Evolutionary conservation across 1,140 invertebrate species (phyloP), one percentile per base, ranked within the genome.

Genomic region (Pachypsylla venusta): DNA sequence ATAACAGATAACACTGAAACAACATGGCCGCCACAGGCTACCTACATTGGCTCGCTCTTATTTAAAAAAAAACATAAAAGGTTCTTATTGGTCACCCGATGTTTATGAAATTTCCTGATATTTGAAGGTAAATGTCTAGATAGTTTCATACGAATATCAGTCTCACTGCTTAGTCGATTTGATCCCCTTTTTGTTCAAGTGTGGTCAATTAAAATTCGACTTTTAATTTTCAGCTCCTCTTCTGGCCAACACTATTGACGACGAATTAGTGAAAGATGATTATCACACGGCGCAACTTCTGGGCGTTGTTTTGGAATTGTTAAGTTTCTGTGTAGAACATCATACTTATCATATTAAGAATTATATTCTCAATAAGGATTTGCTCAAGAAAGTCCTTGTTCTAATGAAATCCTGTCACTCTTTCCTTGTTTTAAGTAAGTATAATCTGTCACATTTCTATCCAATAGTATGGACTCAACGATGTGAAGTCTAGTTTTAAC

Each of bases 291-390:
- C 96, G 57, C 94, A 98, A 74, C 76, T 99, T 54, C 76, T 98
- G 40, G 89, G 92, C 53, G 76, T 98, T 55, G 93, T 99, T 42
- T 71, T 99, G 58, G 95, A 99, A 71, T 75, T 99, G 64, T 76
- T 99, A 55, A 91, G 92, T n/a, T 99, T 99, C 73, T 99, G 95
- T 75, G 93, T 99, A n/a, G 96, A 99, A 74, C 94, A 98, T 77
- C 97, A 99, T 75, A 91, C 89, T 53, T 98, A 95, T 76, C 93
- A 98, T 73, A 96, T 98, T 69, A 97, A 97, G 72, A 97, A 95
- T 69, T 98, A 92, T 73, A 89, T 98, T 71, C 81, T 98, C 64
- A 92, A 92, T 72, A 97, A 95, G 77, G 93, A 99, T 77, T 77
- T 99, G 62, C 78, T 99, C 56, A 83, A 89, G 70, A 81, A 89